Evolutionary conservation across 2,797 vertebrate species (phyloP).

Genomic region (Phalloptychus januarius): DNA sequence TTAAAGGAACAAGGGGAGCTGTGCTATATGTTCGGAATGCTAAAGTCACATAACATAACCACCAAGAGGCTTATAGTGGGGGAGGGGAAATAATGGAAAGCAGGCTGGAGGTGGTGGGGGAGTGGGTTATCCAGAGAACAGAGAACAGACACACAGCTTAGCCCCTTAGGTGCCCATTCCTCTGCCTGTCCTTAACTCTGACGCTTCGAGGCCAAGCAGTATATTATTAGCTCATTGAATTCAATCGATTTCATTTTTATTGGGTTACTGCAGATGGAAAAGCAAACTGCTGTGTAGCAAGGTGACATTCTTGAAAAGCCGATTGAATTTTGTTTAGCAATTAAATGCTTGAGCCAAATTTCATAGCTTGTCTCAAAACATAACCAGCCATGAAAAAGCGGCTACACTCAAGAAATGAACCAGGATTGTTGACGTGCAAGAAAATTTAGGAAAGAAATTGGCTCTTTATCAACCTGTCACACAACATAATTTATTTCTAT

Average conservation of each 20-base stretch:
- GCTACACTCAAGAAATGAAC: neutral
- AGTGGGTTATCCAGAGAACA: neutral
- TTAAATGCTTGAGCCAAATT: neutral
- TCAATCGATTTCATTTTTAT: neutral
- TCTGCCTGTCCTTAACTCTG: neutral
- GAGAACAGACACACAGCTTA: neutral
- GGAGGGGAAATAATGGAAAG: constrained; percentile 31
- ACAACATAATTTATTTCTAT: neutral
- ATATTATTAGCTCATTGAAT: neutral
- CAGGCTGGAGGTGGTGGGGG: constrained; percentile 9
- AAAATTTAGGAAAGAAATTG: neutral
- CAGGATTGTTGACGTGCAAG: neutral
- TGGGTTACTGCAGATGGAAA: neutral
- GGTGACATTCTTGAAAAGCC: neutral
- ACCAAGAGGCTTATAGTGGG: constrained; percentile 46
- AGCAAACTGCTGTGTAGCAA: neutral
- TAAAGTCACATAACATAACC: constrained; percentile 47
- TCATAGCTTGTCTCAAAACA: neutral
- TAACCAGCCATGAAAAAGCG: neutral
- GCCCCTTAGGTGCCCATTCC: neutral
- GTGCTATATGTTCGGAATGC: constrained; percentile 46
- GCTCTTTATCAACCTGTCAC: neutral
- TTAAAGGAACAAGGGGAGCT: constrained; percentile 43
- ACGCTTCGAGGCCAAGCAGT: neutral
- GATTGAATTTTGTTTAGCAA: neutral